These are phyloP conservation scores for Cynoglossus semilaevis DNA, from an alignment of 2,113 vertebrate species.

Conservation along the genomic window DNA sequence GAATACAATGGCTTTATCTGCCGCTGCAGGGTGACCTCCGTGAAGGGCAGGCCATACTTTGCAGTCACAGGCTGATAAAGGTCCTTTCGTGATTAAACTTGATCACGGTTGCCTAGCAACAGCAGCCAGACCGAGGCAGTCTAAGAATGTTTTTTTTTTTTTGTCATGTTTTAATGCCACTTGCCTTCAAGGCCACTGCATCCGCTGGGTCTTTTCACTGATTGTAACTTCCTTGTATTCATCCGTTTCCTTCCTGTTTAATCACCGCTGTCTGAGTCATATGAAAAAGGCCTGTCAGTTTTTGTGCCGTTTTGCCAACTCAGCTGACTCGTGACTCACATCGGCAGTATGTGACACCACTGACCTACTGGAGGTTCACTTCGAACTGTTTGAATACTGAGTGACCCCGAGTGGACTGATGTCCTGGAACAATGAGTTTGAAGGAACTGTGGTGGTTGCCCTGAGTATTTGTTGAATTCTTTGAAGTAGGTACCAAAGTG, in stretches of 20 bases:
- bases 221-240: slow-evolving; percentile 65
- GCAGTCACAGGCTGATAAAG: slow-evolving; percentile 42
- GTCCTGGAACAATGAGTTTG: slow-evolving; percentile 6
- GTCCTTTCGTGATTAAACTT: slow-evolving; percentile 38
- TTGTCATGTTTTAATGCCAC: slow-evolving; percentile 17
- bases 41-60: slow-evolving; percentile 33
- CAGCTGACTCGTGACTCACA: slow-evolving; percentile 18
- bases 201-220: slow-evolving; percentile 33
- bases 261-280: slow-evolving; percentile 4
- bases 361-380: slow-evolving; percentile 35
- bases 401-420: slow-evolving; percentile 14
- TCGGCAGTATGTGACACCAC: slow-evolving; percentile 20
- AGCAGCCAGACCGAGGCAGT: slow-evolving; percentile 31
- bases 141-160: slow-evolving; percentile 16
- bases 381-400: slow-evolving; percentile 29
- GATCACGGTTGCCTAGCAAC: slow-evolving; percentile 63
- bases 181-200: slow-evolving; percentile 36
- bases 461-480: no score
- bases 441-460: neutral
- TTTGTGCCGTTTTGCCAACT: slow-evolving; percentile 3
- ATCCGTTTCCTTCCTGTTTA: slow-evolving; percentile 68
- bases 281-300: slow-evolving; percentile 9
- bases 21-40: slow-evolving; percentile 41
- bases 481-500: no score
- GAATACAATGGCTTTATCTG: slow-evolving; percentile 13